Conservation (phyloP, 2,888 invertebrate genomes). For the Amphipyra berbera region DNA sequence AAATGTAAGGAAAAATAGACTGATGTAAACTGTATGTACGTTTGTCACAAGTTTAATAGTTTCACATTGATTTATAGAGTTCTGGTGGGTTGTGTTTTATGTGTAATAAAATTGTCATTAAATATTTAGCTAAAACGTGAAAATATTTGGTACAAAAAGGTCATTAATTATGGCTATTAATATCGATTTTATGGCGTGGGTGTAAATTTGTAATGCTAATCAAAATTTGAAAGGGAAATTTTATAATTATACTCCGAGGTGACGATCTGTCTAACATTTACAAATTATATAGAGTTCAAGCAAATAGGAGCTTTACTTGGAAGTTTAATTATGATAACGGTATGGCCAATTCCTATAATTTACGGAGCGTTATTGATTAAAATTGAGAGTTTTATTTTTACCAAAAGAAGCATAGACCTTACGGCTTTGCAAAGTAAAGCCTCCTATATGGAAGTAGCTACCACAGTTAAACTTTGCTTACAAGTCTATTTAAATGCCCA, state of each 20-base stretch:
- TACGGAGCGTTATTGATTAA: too few relatives aligned
- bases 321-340: too few relatives aligned
- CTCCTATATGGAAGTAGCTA: too few relatives aligned
- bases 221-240: constrained; percentile 13
- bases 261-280: background rate
- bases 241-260: background rate
- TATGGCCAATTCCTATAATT: too few relatives aligned
- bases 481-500: too few relatives aligned
- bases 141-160: constrained; percentile 47
- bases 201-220: constrained; percentile 22
- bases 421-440: too few relatives aligned
- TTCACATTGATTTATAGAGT: constrained; percentile 55
- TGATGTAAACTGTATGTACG: constrained; percentile 47
- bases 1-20: constrained; percentile 49
- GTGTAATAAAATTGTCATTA: constrained; percentile 44
- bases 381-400: too few relatives aligned
- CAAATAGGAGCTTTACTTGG: too few relatives aligned
- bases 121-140: constrained; percentile 36
- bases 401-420: too few relatives aligned
- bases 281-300: too few relatives aligned
- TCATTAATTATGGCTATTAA: constrained; percentile 38
- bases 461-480: too few relatives aligned
- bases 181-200: constrained; percentile 21
- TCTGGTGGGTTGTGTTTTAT: constrained; percentile 57
- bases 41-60: constrained; percentile 60